Percentiles rank a stretch among this genome's conserved stretches.
Evolutionary conservation across 2,888 invertebrate species (phyloP).

Genomic region (Catocala sponsa): DNA sequence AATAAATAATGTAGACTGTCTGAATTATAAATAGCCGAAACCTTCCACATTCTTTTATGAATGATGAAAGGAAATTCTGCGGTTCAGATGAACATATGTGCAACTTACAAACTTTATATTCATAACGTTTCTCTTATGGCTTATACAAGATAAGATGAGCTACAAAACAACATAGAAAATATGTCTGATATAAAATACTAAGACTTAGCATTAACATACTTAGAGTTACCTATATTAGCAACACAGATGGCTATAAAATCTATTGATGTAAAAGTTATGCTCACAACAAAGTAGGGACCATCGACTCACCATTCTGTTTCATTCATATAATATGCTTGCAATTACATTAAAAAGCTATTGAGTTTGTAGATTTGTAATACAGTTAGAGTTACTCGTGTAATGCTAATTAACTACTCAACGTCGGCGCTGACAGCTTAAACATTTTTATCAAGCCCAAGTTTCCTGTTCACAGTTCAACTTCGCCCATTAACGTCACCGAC

Average conservation of each 20-base stretch:
- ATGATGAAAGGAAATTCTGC: constrained; percentile 5
- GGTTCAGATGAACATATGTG: constrained; percentile 1
- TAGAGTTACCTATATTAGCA: not conserved
- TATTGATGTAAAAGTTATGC: no score
- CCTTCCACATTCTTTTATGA: constrained; percentile 3
- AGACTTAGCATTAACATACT: not conserved
- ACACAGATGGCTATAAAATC: not conserved
- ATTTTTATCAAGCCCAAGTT: constrained; percentile 33
- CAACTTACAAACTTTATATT: constrained; percentile 1
- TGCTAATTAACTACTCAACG: not conserved
- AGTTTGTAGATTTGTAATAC: no score
- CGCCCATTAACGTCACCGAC: constrained; percentile 61
- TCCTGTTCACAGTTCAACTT: constrained; percentile 73
- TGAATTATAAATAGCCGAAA: constrained; percentile 15
- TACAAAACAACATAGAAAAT: not conserved
- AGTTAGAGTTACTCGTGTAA: no score
- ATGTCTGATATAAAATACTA: constrained; percentile 2
- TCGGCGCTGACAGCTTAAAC: not conserved
- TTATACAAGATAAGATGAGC: not conserved
- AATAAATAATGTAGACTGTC: constrained; percentile 16
- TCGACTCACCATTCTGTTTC: no score
- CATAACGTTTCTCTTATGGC: not conserved
- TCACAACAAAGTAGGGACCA: no score
- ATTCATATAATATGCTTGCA: no score
- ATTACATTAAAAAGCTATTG: no score